Base-by-base conservation (phyloP, 1,140 invertebrate species). In the Lepeophtheirus salmonis region DNA sequence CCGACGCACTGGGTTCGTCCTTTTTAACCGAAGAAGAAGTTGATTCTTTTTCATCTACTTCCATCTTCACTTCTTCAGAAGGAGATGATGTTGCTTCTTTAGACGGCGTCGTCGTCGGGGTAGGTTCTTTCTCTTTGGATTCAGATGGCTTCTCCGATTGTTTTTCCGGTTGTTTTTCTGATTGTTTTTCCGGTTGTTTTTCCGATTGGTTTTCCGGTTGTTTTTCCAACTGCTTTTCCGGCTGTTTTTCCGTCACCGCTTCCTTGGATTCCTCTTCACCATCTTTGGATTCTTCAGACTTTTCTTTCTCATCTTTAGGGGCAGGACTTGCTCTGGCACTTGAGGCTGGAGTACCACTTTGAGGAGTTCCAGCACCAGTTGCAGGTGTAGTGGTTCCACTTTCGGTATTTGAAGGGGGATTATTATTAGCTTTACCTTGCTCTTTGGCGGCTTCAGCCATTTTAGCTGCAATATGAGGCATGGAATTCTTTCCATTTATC, bases 401-500 rank as follows among this genome's bases (percentile, higher is more conserved):
- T 21, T 68, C 68, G 61, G 73, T 70, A 20, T 68, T 52, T 6
- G 30, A 41, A 41, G 30, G 30, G n/a, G 30, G 30, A n/a, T 41
- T 41, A 41, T 41, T 41, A n/a, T 41, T 41, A n/a, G n/a, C n/a
- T 25, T 57, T 56, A 26, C 24, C 61, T 51, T 22, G 52, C 53
- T 24, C 62, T 23, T 3, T 49, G 13, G 81, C 80, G 63, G 84
- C 63, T 6, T 67, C 82, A 0, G 82, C 79, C 0, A 83, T 82
- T 66, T 86, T 86, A 3, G 83, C 78, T 18, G 91, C 83, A 64
- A 89, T 74, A 70, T 90, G 86, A 0, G 94, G 91, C 86, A 98
- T 95, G 64, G 90, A 96, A 70, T 94, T 92, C 64, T 89, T 87
- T 0, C 95, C 95, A 71, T 99, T 99, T 57, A 97, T 95, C 65